A percentile compares a stretch with the other conserved stretches of the same genome.
Evolutionary conservation across 2,113 vertebrate species (phyloP).

Genomic region (Grallaria varia): DNA sequence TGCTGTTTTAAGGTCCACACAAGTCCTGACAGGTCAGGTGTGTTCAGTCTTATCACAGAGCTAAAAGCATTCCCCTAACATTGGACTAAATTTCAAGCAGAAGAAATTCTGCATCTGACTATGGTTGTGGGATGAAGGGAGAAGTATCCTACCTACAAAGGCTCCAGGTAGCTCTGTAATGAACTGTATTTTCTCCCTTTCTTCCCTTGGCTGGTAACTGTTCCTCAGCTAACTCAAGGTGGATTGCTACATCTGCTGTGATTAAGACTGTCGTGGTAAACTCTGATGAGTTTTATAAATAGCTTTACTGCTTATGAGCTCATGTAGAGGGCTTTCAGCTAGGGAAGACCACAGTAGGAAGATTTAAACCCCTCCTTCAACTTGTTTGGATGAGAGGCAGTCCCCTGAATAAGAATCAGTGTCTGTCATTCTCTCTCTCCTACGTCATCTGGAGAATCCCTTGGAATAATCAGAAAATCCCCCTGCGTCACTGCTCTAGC

Average conservation of each 20-base stretch:
- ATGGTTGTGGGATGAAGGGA: background rate
- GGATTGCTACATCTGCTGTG: background rate
- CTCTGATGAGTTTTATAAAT: conserved; percentile 29
- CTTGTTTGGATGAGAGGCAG: conserved; percentile 12
- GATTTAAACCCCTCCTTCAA: background rate
- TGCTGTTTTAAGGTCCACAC: background rate
- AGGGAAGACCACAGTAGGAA: conserved; percentile 19
- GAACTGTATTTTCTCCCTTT: background rate
- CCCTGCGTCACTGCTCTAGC: background rate
- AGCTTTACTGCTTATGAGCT: background rate
- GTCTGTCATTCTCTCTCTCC: background rate
- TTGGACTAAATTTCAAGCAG: background rate
- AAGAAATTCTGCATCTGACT: background rate
- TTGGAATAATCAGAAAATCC: conserved; percentile 63
- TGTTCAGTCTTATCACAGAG: background rate
- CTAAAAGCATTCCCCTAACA: background rate
- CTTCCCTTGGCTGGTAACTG: background rate
- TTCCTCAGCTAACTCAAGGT: background rate
- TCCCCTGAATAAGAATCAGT: background rate
- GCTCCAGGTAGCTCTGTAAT: background rate
- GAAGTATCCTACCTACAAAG: background rate
- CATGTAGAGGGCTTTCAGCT: background rate
- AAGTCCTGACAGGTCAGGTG: background rate
- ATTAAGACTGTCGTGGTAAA: background rate
- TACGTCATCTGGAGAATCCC: conserved; percentile 59